Evolutionary conservation across 1,140 invertebrate species (phyloP).

Genomic region (Temnothorax curvispinosus): DNA sequence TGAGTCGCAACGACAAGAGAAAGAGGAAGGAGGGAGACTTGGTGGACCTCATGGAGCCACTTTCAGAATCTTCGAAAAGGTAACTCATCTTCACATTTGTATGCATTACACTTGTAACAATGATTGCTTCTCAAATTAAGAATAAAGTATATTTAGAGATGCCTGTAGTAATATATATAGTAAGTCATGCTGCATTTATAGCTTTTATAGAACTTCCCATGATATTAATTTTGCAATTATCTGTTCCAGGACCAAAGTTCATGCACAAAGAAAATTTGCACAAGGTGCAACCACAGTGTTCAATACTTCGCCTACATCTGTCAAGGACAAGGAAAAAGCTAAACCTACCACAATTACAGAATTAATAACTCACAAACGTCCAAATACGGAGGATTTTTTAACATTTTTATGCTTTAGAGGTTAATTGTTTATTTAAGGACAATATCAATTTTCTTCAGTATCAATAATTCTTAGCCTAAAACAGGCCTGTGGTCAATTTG

Average conservation of each 20-base stretch:
- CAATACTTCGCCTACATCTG: constrained; percentile 84
- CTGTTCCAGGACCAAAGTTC: constrained; percentile 90
- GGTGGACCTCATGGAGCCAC: constrained; percentile 84
- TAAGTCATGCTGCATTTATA: neutral
- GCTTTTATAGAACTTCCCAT: neutral
- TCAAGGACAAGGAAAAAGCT: constrained; percentile 87
- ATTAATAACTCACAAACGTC: constrained; percentile 89
- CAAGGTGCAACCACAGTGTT: constrained; percentile 88
- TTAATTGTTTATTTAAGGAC: constrained; percentile 76
- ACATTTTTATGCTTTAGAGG: constrained; percentile 96
- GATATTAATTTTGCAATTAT: constrained; percentile 32
- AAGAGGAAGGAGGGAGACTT: constrained; percentile 84
- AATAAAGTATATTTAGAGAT: neutral
- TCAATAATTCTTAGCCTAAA: constrained; percentile 4
- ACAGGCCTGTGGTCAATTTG: no score
- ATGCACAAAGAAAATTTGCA: constrained; percentile 96
- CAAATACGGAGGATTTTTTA: constrained; percentile 96
- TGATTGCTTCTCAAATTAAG: neutral
- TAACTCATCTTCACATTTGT: constrained; percentile 52
- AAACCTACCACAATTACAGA: constrained; percentile 86
- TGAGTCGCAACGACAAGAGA: constrained; percentile 84
- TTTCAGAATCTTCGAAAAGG: constrained; percentile 86
- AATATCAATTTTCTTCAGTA: constrained; percentile 15
- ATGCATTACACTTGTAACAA: no score
- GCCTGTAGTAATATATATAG: neutral